phyloP scores from a whole-genome alignment of 1,140 invertebrate genomes.

The Drosophila kurseongensis region DNA sequence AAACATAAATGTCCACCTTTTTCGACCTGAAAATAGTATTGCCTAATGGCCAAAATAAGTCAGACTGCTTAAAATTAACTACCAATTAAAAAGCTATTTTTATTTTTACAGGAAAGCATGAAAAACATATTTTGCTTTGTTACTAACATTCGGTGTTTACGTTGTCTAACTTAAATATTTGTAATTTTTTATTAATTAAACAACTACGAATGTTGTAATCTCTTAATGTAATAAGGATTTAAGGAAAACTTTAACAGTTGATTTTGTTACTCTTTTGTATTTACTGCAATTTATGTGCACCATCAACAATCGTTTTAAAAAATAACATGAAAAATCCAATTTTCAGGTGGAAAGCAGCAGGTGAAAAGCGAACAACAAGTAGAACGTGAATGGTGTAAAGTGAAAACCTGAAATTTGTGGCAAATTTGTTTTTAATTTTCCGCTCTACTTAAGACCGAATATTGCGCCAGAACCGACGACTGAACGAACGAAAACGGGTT shows the following conservation, averaged over 20 bases:
- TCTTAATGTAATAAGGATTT: neutral
- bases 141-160: too few relatives aligned
- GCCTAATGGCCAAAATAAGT: neutral
- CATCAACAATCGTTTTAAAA: constrained; percentile 32
- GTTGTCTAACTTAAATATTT: too few relatives aligned
- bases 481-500: constrained; percentile 46
- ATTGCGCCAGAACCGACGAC: constrained; percentile 43
- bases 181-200: too few relatives aligned
- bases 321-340: constrained; percentile 39
- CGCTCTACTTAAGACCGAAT: constrained; percentile 77
- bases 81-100: too few relatives aligned
- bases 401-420: constrained; percentile 62
- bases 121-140: too few relatives aligned
- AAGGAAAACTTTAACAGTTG: neutral
- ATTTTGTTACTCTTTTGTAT: neutral
- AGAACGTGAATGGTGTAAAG: constrained; percentile 3
- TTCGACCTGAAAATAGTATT: too few relatives aligned
- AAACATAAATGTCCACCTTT: neutral
- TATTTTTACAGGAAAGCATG: too few relatives aligned
- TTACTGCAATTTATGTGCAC: constrained; percentile 9
- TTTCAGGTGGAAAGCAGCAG: constrained; percentile 51
- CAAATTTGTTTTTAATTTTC: constrained; percentile 82
- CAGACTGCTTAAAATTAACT: too few relatives aligned
- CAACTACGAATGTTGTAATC: neutral
- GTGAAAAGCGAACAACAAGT: constrained; percentile 5